Base-by-base conservation (phyloP, 92 coral and sea anemone species). In the Paramuricea clavata region DNA sequence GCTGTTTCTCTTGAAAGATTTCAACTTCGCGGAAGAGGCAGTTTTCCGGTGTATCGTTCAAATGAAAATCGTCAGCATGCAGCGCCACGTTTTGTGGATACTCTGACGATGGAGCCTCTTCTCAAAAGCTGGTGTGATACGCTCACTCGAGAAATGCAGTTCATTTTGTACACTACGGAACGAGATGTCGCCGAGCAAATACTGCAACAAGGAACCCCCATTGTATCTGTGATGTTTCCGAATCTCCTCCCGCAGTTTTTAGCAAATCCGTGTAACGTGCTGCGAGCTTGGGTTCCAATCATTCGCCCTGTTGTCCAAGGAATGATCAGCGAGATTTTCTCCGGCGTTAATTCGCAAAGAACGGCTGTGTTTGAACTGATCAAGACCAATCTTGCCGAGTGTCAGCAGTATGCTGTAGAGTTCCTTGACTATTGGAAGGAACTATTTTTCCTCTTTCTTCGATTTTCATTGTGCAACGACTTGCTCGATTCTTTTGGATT, bases 391-490 rank as follows among this genome's bases (percentile, higher is more conserved):
- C 16, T 50, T 50, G 68, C 16, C 5, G 68, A 50, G 19, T 28
- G 17, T 21, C 41, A 49, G 67, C 21, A 52, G 15, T 76, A 25
- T 33, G 82, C 82, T 19, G 82, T 54, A 1, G 82, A 76, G 12
- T 76, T 76, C 43, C 49, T 61, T 28, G 82, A 76, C 44, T 28
- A 50, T 22, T 76, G 67, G 67, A 32, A 49, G 2, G 82, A 76
- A 50, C 5, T 54, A 35, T 16, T 49, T 54, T 49, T 76, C n/a
- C 82, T 76, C 12, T 54, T 12, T 33, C 68, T 76, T 16, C 82
- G 82, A 25, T 5, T 76, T 32, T 76, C 82, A 49, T 54, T 76
- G 64, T 76, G 82, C 44, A 59, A 76, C 15, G 82, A 76, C 59
- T 52, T 76, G 36, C 39, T 76, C 17, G 49, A 35, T 54, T 28